Conservation (phyloP, 1,140 invertebrate genomes). For the Thaumatotibia leucotreta region DNA sequence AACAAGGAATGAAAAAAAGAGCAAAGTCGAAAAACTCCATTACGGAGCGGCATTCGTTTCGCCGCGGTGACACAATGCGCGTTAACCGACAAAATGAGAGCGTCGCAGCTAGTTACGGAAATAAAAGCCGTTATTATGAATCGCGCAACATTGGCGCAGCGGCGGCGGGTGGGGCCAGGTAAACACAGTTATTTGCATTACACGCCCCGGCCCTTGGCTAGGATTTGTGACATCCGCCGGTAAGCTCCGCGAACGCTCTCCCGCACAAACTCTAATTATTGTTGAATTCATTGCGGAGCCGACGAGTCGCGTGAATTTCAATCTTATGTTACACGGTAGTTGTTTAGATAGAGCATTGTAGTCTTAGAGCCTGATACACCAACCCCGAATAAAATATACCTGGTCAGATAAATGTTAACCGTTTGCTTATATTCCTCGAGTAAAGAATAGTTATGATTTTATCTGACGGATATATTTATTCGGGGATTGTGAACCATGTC, state of each 20-base stretch:
- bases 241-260: conserved; percentile 36
- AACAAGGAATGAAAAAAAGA: conserved; percentile 60
- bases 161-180: conserved; percentile 41
- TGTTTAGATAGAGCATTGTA: neutral
- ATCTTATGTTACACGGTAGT: conserved; percentile 26
- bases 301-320: conserved; percentile 38
- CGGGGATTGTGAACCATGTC: no score
- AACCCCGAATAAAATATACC: no score
- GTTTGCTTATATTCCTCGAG: no score
- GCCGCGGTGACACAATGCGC: conserved; percentile 65
- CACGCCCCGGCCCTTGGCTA: conserved; percentile 49
- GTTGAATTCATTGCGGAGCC: conserved; percentile 39
- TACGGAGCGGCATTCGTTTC: conserved; percentile 63
- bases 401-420: no score
- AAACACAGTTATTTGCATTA: conserved; percentile 64
- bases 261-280: conserved; percentile 39
- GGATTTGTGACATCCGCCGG: conserved; percentile 65
- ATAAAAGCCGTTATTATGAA: conserved; percentile 71
- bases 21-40: conserved; percentile 67
- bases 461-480: no score
- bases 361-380: no score
- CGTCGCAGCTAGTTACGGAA: conserved; percentile 67
- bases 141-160: conserved; percentile 36
- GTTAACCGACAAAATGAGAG: conserved; percentile 68
- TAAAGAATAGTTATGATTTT: no score